Base-by-base conservation (phyloP, 2,797 vertebrate species). In the Rachycentron canadum region DNA sequence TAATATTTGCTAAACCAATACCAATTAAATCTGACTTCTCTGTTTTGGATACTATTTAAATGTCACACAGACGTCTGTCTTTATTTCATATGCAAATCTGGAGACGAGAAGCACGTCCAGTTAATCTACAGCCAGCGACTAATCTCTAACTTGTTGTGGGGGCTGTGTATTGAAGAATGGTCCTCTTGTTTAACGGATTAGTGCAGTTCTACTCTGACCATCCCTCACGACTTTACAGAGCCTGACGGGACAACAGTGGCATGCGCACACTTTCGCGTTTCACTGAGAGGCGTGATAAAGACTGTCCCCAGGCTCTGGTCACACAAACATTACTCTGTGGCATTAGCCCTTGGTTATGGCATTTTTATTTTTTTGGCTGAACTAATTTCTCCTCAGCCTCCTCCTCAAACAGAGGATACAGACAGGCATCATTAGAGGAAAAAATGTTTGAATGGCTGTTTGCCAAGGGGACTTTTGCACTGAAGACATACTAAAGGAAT, bases 161-260 rank as follows among this genome's bases (percentile, higher is more conserved):
- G 79, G 78, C 76, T 87, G 89, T 84, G 67, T 68, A 73, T 85
- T 81, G 34, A 91, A 93, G 82, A 95, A 94, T 89, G 75, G 77
- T 67, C 40, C 79, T 78, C 60, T 93, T 95, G 91, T 94, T 91
- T 82, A 28, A 38, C 76, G 85, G 92, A 92, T 93, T 93, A 92
- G 47, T 60, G 47, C 50, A 25, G 71, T 73, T 88, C 69, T 81
- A 66, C 75, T 84, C 71, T 71, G 63, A 45, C 65, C 67, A 70
- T 66, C 80, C 67, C 25, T 61, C n/a, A 21, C 3, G 3, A 61
- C 43, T 19, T 49, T 8, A 38, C 36, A 41, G 59, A 67, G 49
- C 50, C 57, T n/a, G 62, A 70, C 4, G 3, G 32, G 50, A 74
- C 61, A 43, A 68, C 47, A 50, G 59, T 58, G 40, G 52, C 70